These are phyloP conservation scores for Dendroctonus ponderosae DNA, from an alignment of 1,140 invertebrate genomes.

Conservation along the genomic window DNA sequence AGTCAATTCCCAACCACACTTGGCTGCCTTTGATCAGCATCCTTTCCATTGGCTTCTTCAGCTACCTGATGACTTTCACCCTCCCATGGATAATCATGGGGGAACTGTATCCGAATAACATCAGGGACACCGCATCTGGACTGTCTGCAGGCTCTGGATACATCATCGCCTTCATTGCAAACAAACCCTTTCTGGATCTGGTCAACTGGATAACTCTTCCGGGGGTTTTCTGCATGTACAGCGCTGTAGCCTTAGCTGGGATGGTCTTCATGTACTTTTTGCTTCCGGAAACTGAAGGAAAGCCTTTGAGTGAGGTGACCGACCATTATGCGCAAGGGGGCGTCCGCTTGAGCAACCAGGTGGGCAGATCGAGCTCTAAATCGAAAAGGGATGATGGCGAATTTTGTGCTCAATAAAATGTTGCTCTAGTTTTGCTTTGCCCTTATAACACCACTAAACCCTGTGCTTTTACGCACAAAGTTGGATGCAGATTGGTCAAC, in stretches of 20 bases:
- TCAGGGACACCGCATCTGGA: constrained; percentile 66
- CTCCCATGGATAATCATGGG: constrained; percentile 76
- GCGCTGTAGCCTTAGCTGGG: constrained; percentile 61
- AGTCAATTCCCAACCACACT: constrained; percentile 48
- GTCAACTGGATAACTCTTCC: constrained; percentile 59
- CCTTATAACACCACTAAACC: too few species aligned
- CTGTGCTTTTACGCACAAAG: too few species aligned
- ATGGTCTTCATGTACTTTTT: constrained; percentile 57
- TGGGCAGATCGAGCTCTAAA: constrained; percentile 6
- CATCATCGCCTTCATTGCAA: constrained; percentile 68
- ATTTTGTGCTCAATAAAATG: too few species aligned
- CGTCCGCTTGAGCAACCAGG: constrained; percentile 51
- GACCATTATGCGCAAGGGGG: constrained; percentile 65
- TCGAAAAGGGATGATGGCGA: too few species aligned
- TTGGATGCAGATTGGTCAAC: too few species aligned
- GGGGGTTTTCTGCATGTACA: constrained; percentile 69
- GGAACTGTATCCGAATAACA: constrained; percentile 66
- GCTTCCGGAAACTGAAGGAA: constrained; percentile 80
- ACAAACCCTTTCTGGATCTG: constrained; percentile 69
- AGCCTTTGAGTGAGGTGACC: constrained; percentile 70
- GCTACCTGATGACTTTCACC: constrained; percentile 67
- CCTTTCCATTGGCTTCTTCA: constrained; percentile 64
- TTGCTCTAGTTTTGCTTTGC: too few species aligned
- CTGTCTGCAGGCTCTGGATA: constrained; percentile 67
- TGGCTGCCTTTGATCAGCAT: constrained; percentile 70